Conservation (phyloP, 2,888 invertebrate species). For the Erebia epiphron region DNA sequence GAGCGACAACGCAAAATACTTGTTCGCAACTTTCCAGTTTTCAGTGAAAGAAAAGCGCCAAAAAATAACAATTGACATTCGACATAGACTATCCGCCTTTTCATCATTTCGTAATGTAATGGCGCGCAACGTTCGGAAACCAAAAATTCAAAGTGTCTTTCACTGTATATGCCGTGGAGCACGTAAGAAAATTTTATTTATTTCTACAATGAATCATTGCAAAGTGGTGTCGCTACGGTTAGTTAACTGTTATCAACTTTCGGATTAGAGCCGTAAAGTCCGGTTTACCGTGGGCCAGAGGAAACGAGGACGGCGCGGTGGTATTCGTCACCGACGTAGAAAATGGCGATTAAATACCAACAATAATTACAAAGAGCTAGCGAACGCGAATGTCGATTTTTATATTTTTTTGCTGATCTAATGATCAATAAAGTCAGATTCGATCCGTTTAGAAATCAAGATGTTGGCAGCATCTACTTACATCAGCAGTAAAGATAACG, state of each 20-base stretch:
- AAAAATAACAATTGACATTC: conserved; percentile 37
- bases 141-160: conserved; percentile 23
- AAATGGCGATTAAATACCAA: conserved; percentile 83
- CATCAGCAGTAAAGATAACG: conserved; percentile 60
- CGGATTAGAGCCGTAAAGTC: conserved; percentile 69
- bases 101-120: conserved; percentile 45
- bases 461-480: conserved; percentile 53
- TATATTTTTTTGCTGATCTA: background rate
- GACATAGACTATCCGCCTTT: conserved; percentile 54
- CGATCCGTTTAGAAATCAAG: conserved; percentile 42
- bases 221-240: conserved; percentile 61
- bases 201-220: conserved; percentile 77
- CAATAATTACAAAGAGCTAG: conserved; percentile 74
- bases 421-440: conserved; percentile 6
- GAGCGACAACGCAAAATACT: conserved; percentile 50
- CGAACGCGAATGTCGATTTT: conserved; percentile 50
- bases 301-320: conserved; percentile 75
- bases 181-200: conserved; percentile 62
- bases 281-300: conserved; percentile 61
- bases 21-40: conserved; percentile 49
- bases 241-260: conserved; percentile 65
- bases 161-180: conserved; percentile 29
- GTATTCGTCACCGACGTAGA: conserved; percentile 81
- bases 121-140: conserved; percentile 46
- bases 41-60: background rate